Evolutionary conservation across 2,888 invertebrate species (phyloP).

Genomic region (Calameuta idolon): DNA sequence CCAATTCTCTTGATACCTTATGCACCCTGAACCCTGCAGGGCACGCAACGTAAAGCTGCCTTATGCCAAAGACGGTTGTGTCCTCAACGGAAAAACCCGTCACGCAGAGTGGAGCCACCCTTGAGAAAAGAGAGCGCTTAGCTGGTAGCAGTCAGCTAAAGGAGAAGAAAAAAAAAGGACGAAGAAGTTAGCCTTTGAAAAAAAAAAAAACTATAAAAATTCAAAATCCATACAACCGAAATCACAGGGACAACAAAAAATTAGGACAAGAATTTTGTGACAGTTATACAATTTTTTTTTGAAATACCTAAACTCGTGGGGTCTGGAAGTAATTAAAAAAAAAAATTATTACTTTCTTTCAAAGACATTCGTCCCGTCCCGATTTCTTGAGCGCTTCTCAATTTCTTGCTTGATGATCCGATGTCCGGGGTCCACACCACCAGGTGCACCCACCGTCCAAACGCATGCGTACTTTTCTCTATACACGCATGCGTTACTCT

Average conservation of each 20-base stretch:
- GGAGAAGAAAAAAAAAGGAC: background rate
- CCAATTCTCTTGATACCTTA: conserved; percentile 7
- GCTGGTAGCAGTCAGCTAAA: background rate
- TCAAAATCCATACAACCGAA: background rate
- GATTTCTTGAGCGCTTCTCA: background rate
- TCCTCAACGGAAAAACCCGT: conserved; percentile 17
- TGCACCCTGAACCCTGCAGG: conserved; percentile 32
- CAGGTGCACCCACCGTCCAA: background rate
- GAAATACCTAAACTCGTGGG: too few relatives aligned
- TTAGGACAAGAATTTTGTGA: too few relatives aligned
- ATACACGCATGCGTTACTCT: background rate
- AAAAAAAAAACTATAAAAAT: background rate
- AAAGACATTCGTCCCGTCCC: background rate
- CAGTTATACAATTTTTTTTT: too few relatives aligned
- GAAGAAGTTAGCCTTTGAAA: background rate
- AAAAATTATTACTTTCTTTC: too few relatives aligned
- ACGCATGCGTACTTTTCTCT: background rate
- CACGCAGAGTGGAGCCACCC: background rate
- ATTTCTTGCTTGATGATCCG: background rate
- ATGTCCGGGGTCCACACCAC: background rate
- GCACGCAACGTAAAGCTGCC: conserved; percentile 31
- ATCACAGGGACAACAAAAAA: background rate
- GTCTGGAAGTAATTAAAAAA: too few relatives aligned
- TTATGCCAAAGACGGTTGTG: conserved; percentile 52
- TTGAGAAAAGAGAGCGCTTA: background rate